Evolutionary conservation across 2,888 invertebrate genomes (phyloP), one percentile per base, ranked within the genome.

Genomic region (Diloba caeruleocephala): DNA sequence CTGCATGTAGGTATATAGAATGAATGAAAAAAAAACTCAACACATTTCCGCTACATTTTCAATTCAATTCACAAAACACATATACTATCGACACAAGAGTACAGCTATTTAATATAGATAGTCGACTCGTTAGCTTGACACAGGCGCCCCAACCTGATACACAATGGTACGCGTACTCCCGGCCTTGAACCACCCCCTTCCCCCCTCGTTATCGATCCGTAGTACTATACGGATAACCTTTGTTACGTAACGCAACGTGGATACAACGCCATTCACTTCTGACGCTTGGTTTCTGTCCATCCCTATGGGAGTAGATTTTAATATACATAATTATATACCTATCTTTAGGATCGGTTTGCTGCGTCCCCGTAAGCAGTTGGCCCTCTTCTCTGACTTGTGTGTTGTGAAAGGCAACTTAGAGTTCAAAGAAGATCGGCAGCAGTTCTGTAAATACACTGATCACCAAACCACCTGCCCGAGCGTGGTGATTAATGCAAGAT

Each of bases 141-240:
- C 9, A 25, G 15, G 5, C 26, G 44, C 59, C 31, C 29, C 67
- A n/a, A n/a, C 67, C 71, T 74, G 81, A 66, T 70, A 81, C 78
- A 77, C 70, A 56, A 33, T 79, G 82, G 81, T 72, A 78, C 80
- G 74, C 68, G 76, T 77, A 78, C 69, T 67, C 68, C 52, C 76
- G 76, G 71, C 82, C 81, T 82, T 81, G 82, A 74, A 71, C 49
- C 48, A 58, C 49, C 49, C 58, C 38, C 44, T n/a, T n/a, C 52
- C 17, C 36, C 49, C 28, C 29, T 21, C 49, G 36, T 31, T 79
- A 79, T 82, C 79, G 82, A 82, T 77, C 81, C 42, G 62, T 71
- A 71, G 65, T 76, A 75, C 75, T 71, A 74, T 66, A 33, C 53
- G 42, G 34, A 14, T 6, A 56, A 51, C 49, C 58, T 65, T 71